phyloP scores from a whole-genome alignment of 1,140 invertebrate genomes.

The Neodiprion fabricii region DNA sequence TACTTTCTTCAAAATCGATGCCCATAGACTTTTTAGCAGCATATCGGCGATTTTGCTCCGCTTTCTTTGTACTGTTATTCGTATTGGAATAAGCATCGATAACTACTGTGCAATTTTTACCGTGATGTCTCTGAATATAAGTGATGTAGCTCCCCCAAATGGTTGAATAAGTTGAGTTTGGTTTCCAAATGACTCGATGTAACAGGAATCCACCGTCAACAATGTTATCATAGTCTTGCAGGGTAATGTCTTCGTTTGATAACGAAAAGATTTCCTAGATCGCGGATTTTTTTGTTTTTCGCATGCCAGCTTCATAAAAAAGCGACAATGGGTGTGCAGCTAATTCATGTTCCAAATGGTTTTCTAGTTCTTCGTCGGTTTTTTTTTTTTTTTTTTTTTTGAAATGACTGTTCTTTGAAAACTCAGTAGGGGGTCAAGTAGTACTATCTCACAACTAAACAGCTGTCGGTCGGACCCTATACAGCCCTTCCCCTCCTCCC shows the following conservation, averaged over 20 bases:
- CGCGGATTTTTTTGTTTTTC: slow-evolving; percentile 39
- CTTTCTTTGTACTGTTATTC: slow-evolving; percentile 19
- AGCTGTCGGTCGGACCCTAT: too few species aligned
- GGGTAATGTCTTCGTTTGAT: neutral
- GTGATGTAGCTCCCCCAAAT: slow-evolving; percentile 51
- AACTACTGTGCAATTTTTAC: slow-evolving; percentile 15
- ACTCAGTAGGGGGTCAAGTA: slow-evolving; percentile 48
- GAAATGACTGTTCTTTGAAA: slow-evolving; percentile 47
- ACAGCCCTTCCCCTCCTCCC: too few species aligned
- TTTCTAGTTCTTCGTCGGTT: slow-evolving; percentile 33
- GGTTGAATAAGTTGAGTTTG: slow-evolving; percentile 41
- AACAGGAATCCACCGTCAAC: slow-evolving; percentile 47
- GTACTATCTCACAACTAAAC: slow-evolving; percentile 31
- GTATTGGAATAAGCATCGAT: slow-evolving; percentile 31
- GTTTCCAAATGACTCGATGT: slow-evolving; percentile 39
- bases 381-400: slow-evolving; percentile 25
- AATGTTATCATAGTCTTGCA: neutral
- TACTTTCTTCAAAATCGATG: slow-evolving; percentile 21
- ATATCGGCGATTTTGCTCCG: slow-evolving; percentile 13
- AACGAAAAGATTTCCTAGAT: slow-evolving; percentile 30
- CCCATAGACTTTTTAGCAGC: neutral
- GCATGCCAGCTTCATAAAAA: slow-evolving; percentile 42
- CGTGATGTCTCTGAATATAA: slow-evolving; percentile 22
- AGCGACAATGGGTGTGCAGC: slow-evolving; percentile 40
- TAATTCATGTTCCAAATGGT: slow-evolving; percentile 42